Evolutionary conservation across 2,113 vertebrate genomes (phyloP), one percentile per base, ranked within the genome.

Genomic region (Tetrao urogallus): DNA sequence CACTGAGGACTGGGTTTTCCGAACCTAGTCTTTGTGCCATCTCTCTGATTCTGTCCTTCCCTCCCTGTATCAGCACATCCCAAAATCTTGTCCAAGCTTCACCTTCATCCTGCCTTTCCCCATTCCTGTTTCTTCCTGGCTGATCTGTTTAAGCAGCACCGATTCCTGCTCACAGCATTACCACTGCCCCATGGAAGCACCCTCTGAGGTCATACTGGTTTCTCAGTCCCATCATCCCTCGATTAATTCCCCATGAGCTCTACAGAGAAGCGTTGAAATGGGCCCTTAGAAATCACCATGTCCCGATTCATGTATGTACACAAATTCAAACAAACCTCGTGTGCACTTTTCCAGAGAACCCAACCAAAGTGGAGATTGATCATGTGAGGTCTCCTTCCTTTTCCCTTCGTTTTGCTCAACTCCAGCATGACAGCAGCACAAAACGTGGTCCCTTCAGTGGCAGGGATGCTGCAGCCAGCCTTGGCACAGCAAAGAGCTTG

Each of bases 371-470:
- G n/a, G 13, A 32, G 6, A 14, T 15, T 22, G 47, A 57, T 4
- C 9, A 11, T 57, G 28, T 57, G 54, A 57, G 54, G 28, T 3
- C 42, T 42, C 65, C 18, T 83, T 58, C 52, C 24, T 43, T 86
- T 78, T 52, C 43, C 15, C 36, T 91, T 50, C 8, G 22, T 5
- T 66, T 60, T 82, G 3, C 24, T 43, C 40, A 24, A 3, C 38
- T 65, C 48, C 40, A 82, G n/a, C 27, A 19, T 3, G 36, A 32
- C 24, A 52, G 27, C 12, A 70, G n/a, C 54, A 54, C 8, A 89
- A 66, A 71, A 64, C 10, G 4, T 13, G 1, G 6, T 48, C 40
- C 25, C 16, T 5, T 74, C 4, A 0, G 10, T 8, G 19, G 6
- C 17, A 50, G n/a, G 40, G 74, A 38, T 50, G 60, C 57, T 52